Evolutionary conservation across 2,888 invertebrate species (phyloP).

Genomic region (Xanthorhoe designata): DNA sequence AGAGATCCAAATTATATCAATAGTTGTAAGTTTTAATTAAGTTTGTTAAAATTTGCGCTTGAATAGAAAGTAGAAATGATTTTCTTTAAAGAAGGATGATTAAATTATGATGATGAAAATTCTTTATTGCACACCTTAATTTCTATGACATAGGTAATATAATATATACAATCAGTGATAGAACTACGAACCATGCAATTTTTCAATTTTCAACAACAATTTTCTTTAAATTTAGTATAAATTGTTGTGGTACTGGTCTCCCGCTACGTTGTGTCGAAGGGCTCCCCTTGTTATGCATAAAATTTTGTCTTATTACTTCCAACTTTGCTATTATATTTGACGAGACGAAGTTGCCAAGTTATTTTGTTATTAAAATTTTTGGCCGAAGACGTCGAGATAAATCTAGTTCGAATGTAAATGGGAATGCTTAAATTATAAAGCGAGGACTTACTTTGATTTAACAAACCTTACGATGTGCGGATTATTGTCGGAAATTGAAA

Average conservation of each 20-base stretch:
- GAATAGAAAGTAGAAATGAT: too few species aligned
- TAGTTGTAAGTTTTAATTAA: too few species aligned
- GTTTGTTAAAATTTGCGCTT: too few species aligned
- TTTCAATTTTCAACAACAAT: too few species aligned
- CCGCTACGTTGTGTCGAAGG: slow-evolving; percentile 41
- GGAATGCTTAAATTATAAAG: slow-evolving; percentile 80
- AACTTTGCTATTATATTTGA: slow-evolving; percentile 85
- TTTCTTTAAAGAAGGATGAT: too few species aligned
- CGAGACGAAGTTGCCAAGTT: slow-evolving; percentile 82
- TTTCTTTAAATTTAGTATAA: neutral
- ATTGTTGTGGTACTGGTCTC: slow-evolving; percentile 29
- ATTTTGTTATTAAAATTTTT: slow-evolving; percentile 85
- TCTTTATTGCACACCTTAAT: too few species aligned
- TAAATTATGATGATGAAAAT: too few species aligned
- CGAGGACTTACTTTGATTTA: slow-evolving; percentile 80
- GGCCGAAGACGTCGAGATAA: slow-evolving; percentile 68
- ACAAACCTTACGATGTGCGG: slow-evolving; percentile 76
- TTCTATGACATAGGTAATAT: too few species aligned
- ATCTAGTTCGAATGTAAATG: slow-evolving; percentile 81
- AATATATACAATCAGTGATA: too few species aligned
- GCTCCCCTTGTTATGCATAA: slow-evolving; percentile 84
- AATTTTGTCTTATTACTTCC: slow-evolving; percentile 85
- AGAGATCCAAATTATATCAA: too few species aligned
- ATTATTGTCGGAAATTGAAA: slow-evolving; percentile 75
- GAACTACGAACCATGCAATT: too few species aligned